Base-by-base conservation (phyloP, 2,113 vertebrate species). In the Speoplatyrhinus poulsoni region DNA sequence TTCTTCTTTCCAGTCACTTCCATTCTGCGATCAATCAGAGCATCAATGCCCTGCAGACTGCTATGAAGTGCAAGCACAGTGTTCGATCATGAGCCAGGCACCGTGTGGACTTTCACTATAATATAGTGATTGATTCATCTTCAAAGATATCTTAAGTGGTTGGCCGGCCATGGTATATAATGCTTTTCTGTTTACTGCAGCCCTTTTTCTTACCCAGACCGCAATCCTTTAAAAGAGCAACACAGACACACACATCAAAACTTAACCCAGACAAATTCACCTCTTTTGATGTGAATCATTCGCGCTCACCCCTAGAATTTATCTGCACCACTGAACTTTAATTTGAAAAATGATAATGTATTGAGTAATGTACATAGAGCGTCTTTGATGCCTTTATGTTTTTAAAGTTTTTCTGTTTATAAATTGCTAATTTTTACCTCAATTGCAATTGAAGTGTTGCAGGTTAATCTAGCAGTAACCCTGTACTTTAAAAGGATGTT, bases 11-110 rank as follows among this genome's bases (percentile, higher is more conserved):
- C 93, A 93, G 93, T 95, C 94, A 93, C 94, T 93, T 92, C 89
- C 94, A 94, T 94, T 93, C 93, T 89, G 87, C 87, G 91, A 96
- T 96, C 95, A 96, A 95, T 96, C 94, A 93, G 89, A 81, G 89
- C 93, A 94, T 95, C 94, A 95, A 92, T 93, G 91, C 91, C 91
- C 92, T 75, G 88, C 87, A 92, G 92, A 93, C 93, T 77, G 75
- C 91, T 94, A 92, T 94, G 93, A 93, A 93, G 91, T 95, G 91
- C 92, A 95, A 90, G 94, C 93, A 90, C 94, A 90, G 93, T 91
- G 92, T 95, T 93, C 92, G 89, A 76, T 90, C 90, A 93, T 92
- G 87, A 85, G 59, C 89, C 87, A 88, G 89, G 85, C 91, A 94
- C 89, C 88, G 92, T 89, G 84, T 89, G 83, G 91, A 91, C 93